These are phyloP conservation scores for Ceratina australensis DNA, from an alignment of 1,140 invertebrate genomes.

Conservation along the genomic window DNA sequence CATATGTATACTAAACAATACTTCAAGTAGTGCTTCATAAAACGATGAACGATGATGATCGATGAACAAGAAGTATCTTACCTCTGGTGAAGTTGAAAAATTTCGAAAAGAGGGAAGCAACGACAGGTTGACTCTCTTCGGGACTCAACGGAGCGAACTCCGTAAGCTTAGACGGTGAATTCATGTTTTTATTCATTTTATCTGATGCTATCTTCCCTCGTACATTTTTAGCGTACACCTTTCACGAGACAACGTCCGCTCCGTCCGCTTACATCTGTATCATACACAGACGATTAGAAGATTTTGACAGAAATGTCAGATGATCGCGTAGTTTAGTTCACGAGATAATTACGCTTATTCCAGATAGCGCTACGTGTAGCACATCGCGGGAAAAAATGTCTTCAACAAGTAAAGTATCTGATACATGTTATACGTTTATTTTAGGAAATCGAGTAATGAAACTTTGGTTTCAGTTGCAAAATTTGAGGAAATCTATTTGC, in stretches of 20 bases:
- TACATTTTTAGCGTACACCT: conserved; percentile 42
- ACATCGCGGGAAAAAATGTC: no score
- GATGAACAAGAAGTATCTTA: conserved; percentile 47
- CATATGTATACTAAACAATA: background rate
- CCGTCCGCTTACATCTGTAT: background rate
- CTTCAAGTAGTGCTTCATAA: no score
- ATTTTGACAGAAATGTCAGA: conserved; percentile 25
- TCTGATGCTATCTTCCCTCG: conserved; percentile 44
- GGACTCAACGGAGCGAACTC: conserved; percentile 87
- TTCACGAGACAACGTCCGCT: background rate
- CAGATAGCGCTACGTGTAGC: background rate
- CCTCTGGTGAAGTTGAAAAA: conserved; percentile 80
- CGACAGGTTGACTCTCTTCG: conserved; percentile 82
- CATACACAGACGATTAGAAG: background rate
- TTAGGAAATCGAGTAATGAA: no score
- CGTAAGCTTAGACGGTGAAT: conserved; percentile 86
- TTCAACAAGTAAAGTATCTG: no score
- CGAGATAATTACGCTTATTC: background rate
- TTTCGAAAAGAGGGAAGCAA: conserved; percentile 82
- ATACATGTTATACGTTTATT: no score
- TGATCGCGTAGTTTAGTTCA: background rate
- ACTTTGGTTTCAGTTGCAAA: no score
- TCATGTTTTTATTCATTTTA: conserved; percentile 84
- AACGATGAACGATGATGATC: background rate
- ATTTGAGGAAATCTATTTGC: no score